Conservation (phyloP, 2,113 vertebrate genomes). For the Pelecanus crispus region DNA sequence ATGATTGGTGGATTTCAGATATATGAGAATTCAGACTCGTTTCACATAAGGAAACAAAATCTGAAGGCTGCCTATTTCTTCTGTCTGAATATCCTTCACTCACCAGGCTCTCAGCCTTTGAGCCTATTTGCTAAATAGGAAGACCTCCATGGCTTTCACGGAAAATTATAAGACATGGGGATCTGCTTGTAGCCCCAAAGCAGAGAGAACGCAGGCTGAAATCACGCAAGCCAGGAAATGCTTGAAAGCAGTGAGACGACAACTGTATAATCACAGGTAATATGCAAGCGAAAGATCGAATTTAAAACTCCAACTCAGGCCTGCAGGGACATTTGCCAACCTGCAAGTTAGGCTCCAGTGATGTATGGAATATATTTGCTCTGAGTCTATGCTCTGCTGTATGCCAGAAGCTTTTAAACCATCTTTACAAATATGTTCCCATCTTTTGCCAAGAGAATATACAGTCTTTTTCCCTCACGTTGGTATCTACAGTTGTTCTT, state of each 20-base stretch:
- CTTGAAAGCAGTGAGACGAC: neutral
- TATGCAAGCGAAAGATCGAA: neutral
- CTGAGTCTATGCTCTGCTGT: conserved; percentile 5
- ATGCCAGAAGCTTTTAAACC: conserved; percentile 52
- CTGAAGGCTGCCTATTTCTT: neutral
- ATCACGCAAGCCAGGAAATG: neutral
- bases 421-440: conserved; percentile 61
- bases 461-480: conserved; percentile 45
- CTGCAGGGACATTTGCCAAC: conserved; percentile 40
- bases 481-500: conserved; percentile 23
- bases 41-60: neutral
- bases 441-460: conserved; percentile 45
- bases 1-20: neutral
- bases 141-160: neutral
- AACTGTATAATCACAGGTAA: neutral
- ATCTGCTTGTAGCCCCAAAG: neutral
- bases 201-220: neutral
- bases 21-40: neutral
- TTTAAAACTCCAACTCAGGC: neutral
- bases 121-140: neutral
- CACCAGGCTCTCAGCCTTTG: neutral
- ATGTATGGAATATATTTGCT: conserved; percentile 59
- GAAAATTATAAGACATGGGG: neutral
- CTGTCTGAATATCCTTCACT: neutral
- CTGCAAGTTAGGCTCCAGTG: conserved; percentile 18